Conservation (phyloP, 2,888 invertebrate species). For the Torymus texanus region DNA sequence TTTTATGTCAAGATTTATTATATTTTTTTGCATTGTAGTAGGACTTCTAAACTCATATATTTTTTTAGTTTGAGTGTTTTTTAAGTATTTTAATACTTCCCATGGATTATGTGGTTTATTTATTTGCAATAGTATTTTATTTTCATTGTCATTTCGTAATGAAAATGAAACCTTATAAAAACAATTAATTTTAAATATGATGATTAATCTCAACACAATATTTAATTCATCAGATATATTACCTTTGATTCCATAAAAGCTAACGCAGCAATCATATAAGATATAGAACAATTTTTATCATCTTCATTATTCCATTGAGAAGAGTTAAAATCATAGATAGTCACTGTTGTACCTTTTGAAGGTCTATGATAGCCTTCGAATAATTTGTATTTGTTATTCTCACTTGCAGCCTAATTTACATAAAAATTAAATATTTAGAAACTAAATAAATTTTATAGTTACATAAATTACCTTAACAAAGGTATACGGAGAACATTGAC, state of each 20-base stretch:
- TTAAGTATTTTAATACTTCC: conserved; percentile 59
- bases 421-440: conserved; percentile 13
- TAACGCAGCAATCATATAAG: conserved; percentile 78
- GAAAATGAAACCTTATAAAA: conserved; percentile 78
- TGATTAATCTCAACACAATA: neutral
- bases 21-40: conserved; percentile 31
- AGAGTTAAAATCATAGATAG: conserved; percentile 81
- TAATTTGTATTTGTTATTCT: conserved; percentile 51
- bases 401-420: conserved; percentile 28
- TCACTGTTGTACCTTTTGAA: conserved; percentile 84
- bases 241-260: conserved; percentile 81
- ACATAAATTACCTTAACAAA: conserved; percentile 76
- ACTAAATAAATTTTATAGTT: conserved; percentile 10
- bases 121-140: conserved; percentile 76
- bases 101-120: conserved; percentile 61
- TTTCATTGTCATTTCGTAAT: conserved; percentile 81
- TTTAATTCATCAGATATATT: conserved; percentile 10
- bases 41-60: conserved; percentile 57
- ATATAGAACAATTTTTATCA: conserved; percentile 80
- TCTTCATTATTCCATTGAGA: conserved; percentile 77
- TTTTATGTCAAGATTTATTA: neutral
- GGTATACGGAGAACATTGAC: conserved; percentile 75
- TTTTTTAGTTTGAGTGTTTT: conserved; percentile 4
- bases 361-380: conserved; percentile 75
- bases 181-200: no score